These are phyloP conservation scores for Nomada fucata DNA, from an alignment of 2,888 invertebrate genomes.

Conservation along the genomic window DNA sequence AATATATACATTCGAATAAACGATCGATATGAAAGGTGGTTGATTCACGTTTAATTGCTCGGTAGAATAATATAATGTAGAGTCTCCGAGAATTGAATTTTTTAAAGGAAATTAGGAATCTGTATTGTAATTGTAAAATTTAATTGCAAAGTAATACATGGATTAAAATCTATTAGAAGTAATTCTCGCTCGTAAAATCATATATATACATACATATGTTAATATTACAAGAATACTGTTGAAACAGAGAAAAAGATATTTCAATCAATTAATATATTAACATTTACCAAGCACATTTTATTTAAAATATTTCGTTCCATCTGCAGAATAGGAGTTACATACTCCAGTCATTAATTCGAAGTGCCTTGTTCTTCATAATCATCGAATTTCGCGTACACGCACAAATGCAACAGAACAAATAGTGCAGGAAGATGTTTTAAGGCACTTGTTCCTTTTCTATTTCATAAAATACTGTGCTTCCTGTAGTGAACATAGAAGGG, in stretches of 20 bases:
- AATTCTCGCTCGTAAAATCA: not conserved
- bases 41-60: not conserved
- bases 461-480: not conserved
- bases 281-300: not conserved
- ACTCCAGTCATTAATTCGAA: not conserved
- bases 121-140: too few species aligned
- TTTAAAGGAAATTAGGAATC: not conserved
- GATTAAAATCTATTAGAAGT: not conserved
- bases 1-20: conserved; percentile 59
- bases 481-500: not conserved
- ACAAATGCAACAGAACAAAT: conserved; percentile 23
- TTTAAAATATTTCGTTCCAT: not conserved
- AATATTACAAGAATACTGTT: not conserved
- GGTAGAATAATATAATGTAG: not conserved
- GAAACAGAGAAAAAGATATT: not conserved
- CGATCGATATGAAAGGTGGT: conserved; percentile 18
- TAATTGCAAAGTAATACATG: not conserved
- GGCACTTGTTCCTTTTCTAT: conserved; percentile 35
- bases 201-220: not conserved
- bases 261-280: not conserved
- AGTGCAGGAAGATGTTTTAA: conserved; percentile 31
- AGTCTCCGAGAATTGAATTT: not conserved
- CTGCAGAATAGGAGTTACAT: conserved; percentile 6
- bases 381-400: conserved; percentile 12
- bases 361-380: conserved; percentile 14